phyloP scores from a whole-genome alignment of 2,797 vertebrate species.

The Smutsia gigantea region DNA sequence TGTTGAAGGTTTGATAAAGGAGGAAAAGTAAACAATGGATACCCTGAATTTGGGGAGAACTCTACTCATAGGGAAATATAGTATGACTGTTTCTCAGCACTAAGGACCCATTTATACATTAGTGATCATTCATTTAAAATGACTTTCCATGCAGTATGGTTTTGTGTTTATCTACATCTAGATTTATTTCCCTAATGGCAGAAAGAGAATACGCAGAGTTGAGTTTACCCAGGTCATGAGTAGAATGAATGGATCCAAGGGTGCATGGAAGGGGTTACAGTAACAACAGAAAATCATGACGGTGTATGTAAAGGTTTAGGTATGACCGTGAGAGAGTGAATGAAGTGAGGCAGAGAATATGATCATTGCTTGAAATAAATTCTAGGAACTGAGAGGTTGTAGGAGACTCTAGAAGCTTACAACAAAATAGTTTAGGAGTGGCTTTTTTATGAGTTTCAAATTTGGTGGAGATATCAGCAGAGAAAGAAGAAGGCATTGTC shows the following conservation, averaged over 20 bases:
- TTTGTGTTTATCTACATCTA: background rate
- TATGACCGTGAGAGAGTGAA: background rate
- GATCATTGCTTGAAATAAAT: background rate
- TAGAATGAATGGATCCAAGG: background rate
- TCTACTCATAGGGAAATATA: background rate
- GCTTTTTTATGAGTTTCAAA: background rate
- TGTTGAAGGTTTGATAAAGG: background rate
- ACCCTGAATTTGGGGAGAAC: background rate
- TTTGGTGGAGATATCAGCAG: background rate
- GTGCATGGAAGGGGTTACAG: background rate
- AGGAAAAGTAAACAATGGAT: background rate
- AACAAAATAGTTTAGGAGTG: background rate
- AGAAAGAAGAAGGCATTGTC: background rate
- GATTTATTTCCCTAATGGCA: background rate
- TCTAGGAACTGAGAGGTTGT: background rate
- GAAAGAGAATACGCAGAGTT: background rate
- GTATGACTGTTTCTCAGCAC: background rate
- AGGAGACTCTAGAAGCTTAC: background rate
- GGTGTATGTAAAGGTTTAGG: background rate
- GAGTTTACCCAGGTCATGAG: background rate
- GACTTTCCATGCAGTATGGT: background rate
- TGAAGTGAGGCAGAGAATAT: background rate
- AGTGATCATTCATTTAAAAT: background rate
- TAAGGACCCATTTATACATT: background rate
- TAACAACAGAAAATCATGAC: background rate